Evolutionary conservation across 1,140 invertebrate species (phyloP), one percentile per base, ranked within the genome.

Genomic region (Aphaenogaster rudis): DNA sequence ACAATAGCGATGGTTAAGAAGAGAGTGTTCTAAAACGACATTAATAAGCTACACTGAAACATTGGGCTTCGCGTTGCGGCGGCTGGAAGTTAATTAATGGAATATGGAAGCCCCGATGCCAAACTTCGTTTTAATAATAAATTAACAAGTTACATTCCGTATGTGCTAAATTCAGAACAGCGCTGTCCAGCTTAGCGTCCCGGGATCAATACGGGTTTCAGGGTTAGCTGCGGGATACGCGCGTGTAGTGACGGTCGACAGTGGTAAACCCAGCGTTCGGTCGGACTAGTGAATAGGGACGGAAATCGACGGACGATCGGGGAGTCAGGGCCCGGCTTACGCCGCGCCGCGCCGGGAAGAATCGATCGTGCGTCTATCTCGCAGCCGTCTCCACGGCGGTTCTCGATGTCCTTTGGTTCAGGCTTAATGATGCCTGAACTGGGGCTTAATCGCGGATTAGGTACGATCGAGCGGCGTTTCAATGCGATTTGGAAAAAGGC

Each of bases 391-490:
- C 90, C 88, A 90, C 90, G 90, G 86, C 90, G 92, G 91, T 92
- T 94, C 93, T 92, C 93, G 91, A 86, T 93, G 92, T 93, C 93
- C 94, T 94, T 95, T 94, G 92, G 92, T 93, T 91, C 91, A 57
- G 89, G 91, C 91, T 94, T 95, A 95, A 95, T 95, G 94, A 93
- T 90, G 92, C 94, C 92, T 93, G 92, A 93, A 94, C 86, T 90
- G 88, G 86, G 88, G 91, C 94, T 94, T 94, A 95, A 95, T 95
- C 94, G 89, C 88, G 92, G 94, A 95, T 95, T 94, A 95, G 92
- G 81, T 82, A 90, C 91, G 90, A 90, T 89, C 89, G 91, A 90
- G 64, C 81, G 88, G 69, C 89, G 84, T 88, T 89, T 77, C 90
- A 87, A 93, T 89, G 88, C 89, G 91, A 94, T 92, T 88, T 90